Base-by-base conservation (phyloP, 2,888 invertebrate genomes). In the Andrena minutula region DNA sequence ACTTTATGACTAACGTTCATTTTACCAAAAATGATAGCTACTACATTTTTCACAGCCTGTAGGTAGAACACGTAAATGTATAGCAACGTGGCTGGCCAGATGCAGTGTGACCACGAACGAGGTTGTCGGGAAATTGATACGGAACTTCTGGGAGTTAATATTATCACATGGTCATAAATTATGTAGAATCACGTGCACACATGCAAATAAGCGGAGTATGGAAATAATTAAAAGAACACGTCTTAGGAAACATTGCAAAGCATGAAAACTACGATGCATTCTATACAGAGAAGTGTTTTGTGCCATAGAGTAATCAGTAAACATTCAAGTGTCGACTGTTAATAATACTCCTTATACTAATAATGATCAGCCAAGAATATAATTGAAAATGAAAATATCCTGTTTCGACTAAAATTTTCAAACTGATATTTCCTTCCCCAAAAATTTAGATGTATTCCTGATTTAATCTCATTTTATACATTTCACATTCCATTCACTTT, bases 121-220 rank as follows among this genome's bases (percentile, higher is more conserved):
- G 73, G 51, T 63, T 79, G 79, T 73, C 26, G 41, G 69, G 69
- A 73, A 81, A 81, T 79, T 81, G 73, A 78, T 81, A 81, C 60
- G 30, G 60, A 65, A 79, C 81, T 69, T 70, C 69, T 70, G 81
- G 64, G 69, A 72, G 66, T 74, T 61, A 47, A 69, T 69, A 79
- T 79, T 79, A 64, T 81, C 49, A 70, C 47, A 30, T 41, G 53
- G 51, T 10, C 7, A 47, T 70, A 70, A 78, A 79, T 81, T 73
- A 70, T 71, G 51, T 16, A 47, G 68, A 65, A 73, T 71, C 66
- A 75, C 61, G 32, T 61, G 70, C 41, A 16, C 65, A 26, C 28
- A 32, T 47, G 65, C n/a, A 16, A 49, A 26, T 68, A 49, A 47
- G 16, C 32, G 28, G 5, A 3, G 56, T 30, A 28, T 16, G 8